Percentiles rank a stretch among this genome's conserved stretches.
phyloP scores from a whole-genome alignment of 2,797 vertebrate genomes.

The Ceyx erithaca region DNA sequence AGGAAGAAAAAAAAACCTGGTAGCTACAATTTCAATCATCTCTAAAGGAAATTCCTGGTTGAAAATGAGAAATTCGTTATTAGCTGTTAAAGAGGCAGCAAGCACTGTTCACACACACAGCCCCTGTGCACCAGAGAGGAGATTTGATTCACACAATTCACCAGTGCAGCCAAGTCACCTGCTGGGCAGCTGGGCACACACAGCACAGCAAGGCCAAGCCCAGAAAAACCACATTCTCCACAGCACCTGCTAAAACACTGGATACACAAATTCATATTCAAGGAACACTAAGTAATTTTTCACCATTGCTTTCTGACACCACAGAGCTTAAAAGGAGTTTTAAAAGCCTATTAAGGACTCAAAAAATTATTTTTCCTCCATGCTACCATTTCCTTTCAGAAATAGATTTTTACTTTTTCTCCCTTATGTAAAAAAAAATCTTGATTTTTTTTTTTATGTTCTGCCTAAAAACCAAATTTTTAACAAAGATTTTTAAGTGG shows the following conservation, averaged over 20 bases:
- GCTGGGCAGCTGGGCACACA: not conserved
- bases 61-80: not conserved
- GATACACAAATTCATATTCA: not conserved
- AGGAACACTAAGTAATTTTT: not conserved
- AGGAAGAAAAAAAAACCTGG: not conserved
- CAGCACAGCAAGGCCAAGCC: not conserved
- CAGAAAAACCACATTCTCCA: not conserved
- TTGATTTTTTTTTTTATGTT: not conserved
- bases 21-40: not conserved
- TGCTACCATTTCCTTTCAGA: not conserved
- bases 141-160: not conserved
- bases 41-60: not conserved
- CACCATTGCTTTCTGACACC: not conserved
- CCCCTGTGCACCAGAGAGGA: not conserved
- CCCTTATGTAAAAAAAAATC: not conserved
- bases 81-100: not conserved
- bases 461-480: not conserved
- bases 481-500: not conserved
- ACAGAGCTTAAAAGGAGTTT: not conserved
- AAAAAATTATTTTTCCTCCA: not conserved
- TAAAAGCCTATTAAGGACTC: not conserved
- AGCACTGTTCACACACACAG: not conserved
- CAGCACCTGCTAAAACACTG: not conserved
- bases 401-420: not conserved
- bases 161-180: not conserved